These are phyloP conservation scores for Solea senegalensis DNA, from an alignment of 2,113 vertebrate species.

Conservation along the genomic window DNA sequence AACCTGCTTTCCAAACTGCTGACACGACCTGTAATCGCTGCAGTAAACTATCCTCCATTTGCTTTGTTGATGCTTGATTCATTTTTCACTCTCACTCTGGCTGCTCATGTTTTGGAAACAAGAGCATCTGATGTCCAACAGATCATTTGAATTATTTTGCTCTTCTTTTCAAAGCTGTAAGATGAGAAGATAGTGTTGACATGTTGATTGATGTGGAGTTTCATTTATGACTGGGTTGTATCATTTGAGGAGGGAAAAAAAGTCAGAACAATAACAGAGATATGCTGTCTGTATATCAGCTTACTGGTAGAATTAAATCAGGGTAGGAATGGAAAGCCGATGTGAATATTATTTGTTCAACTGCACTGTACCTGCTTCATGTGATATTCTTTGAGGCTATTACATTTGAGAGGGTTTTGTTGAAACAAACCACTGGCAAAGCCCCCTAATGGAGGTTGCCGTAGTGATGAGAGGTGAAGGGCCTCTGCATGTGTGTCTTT, in stretches of 20 bases:
- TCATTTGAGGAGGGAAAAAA: background rate
- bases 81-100: background rate
- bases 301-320: background rate
- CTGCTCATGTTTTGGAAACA: conserved; percentile 24
- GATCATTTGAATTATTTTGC: background rate
- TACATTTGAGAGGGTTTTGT: conserved; percentile 18
- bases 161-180: background rate
- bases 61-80: conserved; percentile 1
- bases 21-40: background rate
- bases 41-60: background rate
- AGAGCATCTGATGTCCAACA: background rate
- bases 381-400: conserved; percentile 2
- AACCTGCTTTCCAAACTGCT: too few species aligned
- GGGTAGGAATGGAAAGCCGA: background rate
- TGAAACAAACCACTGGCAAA: conserved; percentile 27
- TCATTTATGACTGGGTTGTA: too few species aligned
- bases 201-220: background rate
- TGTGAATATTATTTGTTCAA: background rate
- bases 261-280: too few species aligned
- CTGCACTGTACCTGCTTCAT: conserved; percentile 1
- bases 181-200: background rate
- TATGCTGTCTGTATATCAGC: background rate
- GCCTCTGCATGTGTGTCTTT: conserved; percentile 15
- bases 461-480: conserved; percentile 41
- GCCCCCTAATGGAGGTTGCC: conserved; percentile 20